phyloP scores from a whole-genome alignment of 1,140 invertebrate species.

The Nasonia giraulti region DNA sequence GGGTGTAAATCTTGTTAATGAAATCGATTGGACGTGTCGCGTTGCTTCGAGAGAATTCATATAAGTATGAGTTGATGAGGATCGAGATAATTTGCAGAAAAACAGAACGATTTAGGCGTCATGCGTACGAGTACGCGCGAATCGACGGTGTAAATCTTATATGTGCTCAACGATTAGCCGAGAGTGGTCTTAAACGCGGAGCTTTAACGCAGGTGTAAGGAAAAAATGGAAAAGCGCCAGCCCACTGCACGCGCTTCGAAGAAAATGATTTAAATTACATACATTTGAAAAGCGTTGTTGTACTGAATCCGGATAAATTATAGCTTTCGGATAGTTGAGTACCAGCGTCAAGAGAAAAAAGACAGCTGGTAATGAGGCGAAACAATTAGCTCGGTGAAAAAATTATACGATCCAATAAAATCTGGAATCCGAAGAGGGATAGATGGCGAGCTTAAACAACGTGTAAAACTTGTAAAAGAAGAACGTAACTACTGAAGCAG shows the following conservation, averaged over 20 bases:
- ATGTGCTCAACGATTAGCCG: not conserved
- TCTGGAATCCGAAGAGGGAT: conserved; percentile 39
- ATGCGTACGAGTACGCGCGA: not conserved
- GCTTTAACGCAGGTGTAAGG: not conserved
- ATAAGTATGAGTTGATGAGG: not conserved
- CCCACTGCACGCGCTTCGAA: not conserved
- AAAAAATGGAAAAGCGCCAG: not conserved
- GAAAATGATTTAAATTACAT: conserved; percentile 43
- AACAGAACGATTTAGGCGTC: not conserved
- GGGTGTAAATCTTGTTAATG: not conserved
- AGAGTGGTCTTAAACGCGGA: not conserved
- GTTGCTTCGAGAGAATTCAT: not conserved
- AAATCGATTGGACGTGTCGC: not conserved
- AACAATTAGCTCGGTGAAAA: conserved; percentile 31
- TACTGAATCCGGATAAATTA: conserved; percentile 25
- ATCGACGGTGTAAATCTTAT: not conserved
- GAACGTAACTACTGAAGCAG: conserved; percentile 26
- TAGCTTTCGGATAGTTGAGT: conserved; percentile 26
- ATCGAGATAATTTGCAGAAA: not conserved
- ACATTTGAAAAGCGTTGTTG: not conserved
- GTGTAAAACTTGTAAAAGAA: conserved; percentile 37
- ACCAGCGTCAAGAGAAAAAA: conserved; percentile 8
- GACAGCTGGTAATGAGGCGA: conserved; percentile 17
- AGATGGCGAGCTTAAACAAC: conserved; percentile 19
- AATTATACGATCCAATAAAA: conserved; percentile 41